Conservation (phyloP, 2,797 vertebrate species). For the Peromyscus attwateri region DNA sequence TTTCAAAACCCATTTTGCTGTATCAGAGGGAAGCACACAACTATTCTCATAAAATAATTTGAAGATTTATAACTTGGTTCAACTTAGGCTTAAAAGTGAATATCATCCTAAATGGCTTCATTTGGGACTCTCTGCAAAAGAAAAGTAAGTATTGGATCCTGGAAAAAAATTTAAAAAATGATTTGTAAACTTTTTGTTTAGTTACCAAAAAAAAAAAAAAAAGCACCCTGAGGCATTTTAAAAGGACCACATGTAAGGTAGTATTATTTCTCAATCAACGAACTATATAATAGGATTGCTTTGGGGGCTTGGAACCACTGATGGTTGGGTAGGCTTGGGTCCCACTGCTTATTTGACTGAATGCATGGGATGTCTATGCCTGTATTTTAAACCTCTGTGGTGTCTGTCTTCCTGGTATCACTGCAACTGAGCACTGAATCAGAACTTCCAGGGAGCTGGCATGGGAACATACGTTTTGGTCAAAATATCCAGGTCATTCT, state of each 20-base stretch:
- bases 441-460: too few species aligned
- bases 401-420: neutral
- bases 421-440: neutral
- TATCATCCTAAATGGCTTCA: slow-evolving; percentile 1
- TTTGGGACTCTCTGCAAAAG: neutral
- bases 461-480: neutral
- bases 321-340: neutral
- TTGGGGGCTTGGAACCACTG: neutral
- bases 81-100: slow-evolving; percentile 62
- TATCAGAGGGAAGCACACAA: neutral
- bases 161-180: neutral
- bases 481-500: neutral
- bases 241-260: neutral
- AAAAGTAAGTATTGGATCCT: neutral
- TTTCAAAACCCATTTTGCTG: slow-evolving; percentile 35
- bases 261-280: slow-evolving; percentile 37
- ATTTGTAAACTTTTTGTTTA: slow-evolving; percentile 48
- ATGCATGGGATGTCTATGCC: neutral
- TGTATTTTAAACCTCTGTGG: neutral
- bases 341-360: too few species aligned
- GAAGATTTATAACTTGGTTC: slow-evolving; percentile 31
- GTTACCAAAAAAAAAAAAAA: slow-evolving; percentile 2
- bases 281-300: neutral
- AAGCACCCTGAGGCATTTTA: neutral
- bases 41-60: neutral